These are phyloP conservation scores for Albula goreensis DNA, from an alignment of 2,113 vertebrate species.

Conservation along the genomic window DNA sequence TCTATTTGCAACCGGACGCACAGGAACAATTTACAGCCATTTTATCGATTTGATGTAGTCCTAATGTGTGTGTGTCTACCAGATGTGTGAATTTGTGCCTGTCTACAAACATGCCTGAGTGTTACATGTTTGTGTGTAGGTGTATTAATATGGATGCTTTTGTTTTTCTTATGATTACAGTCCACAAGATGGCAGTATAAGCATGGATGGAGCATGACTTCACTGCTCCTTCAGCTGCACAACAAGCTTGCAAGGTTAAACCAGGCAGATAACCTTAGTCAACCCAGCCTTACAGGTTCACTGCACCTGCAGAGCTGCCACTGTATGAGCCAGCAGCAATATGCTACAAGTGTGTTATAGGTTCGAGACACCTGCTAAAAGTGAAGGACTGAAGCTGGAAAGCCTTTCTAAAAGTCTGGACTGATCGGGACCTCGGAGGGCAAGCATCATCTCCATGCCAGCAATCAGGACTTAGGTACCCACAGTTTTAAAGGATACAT, in stretches of 20 bases:
- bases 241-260: not conserved
- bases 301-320: not conserved
- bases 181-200: slow-evolving; percentile 61
- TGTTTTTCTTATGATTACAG: not conserved
- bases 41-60: no score
- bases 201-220: not conserved
- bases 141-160: no score
- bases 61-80: no score
- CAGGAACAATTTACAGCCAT: no score
- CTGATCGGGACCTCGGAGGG: no score
- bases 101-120: no score
- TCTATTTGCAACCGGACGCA: no score
- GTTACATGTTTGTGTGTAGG: no score
- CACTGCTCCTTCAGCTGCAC: not conserved
- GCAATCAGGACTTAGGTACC: not conserved
- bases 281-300: not conserved
- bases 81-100: no score
- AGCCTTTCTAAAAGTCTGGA: no score
- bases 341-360: not conserved
- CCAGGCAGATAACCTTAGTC: not conserved
- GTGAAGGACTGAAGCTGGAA: no score
- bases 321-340: not conserved
- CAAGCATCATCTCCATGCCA: no score
- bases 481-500: not conserved
- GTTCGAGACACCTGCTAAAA: not conserved